Conservation (phyloP, 2,797 vertebrate species). For the Alauda arvensis region DNA sequence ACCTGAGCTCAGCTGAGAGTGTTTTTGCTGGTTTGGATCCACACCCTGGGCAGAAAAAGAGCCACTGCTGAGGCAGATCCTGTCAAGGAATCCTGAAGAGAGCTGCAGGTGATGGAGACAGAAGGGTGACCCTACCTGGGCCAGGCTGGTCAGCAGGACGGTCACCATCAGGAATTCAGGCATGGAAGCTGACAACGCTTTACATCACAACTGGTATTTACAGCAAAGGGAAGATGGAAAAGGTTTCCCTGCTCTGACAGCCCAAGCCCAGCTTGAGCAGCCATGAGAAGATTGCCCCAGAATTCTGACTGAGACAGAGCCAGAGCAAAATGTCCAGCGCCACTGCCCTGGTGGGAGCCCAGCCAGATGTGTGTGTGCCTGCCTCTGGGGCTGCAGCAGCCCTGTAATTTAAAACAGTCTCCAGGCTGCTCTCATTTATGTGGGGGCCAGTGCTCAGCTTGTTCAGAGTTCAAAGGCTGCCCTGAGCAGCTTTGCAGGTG, state of each 20-base stretch:
- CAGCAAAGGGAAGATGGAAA: neutral
- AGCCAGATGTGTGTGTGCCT: conserved; percentile 35
- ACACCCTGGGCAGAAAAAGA: neutral
- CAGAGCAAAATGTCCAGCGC: neutral
- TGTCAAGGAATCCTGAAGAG: neutral
- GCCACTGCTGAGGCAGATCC: neutral
- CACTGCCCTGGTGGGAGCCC: neutral
- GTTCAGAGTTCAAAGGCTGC: conserved; percentile 35
- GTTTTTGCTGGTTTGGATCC: neutral
- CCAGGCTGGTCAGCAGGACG: neutral
- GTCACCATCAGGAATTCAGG: neutral
- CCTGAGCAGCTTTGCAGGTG: neutral
- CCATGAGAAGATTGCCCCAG: neutral
- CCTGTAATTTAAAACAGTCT: conserved; percentile 22
- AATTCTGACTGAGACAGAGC: neutral
- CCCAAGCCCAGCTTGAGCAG: neutral
- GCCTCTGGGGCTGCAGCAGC: conserved; percentile 14
- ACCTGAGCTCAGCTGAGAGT: neutral
- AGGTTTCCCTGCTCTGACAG: neutral
- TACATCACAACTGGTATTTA: neutral
- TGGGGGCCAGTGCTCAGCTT: neutral
- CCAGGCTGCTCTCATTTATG: conserved; percentile 30
- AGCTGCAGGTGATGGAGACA: neutral
- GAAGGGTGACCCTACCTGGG: neutral
- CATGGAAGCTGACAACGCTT: neutral